Evolutionary conservation across 2,888 invertebrate species (phyloP), one percentile per base, ranked within the genome.

Genomic region (Saturnia pavonia): DNA sequence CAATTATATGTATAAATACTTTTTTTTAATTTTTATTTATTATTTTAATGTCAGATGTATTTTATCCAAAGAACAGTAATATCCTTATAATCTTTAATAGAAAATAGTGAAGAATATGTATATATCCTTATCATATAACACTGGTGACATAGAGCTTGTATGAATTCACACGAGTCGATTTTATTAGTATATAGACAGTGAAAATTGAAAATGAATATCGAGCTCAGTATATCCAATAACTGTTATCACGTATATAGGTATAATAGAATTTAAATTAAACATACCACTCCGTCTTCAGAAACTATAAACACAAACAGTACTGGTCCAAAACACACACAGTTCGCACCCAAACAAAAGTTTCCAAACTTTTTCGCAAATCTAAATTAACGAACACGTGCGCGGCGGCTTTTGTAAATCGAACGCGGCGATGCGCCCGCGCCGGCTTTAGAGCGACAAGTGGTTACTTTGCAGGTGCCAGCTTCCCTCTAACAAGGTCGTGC

Each of bases 401-500:
- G 84, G 73, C 79, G 78, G 81, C 85, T 84, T 80, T 81, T 77
- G 81, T 77, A 45, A 68, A 72, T 78, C 84, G 85, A 80, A 82
- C 86, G 88, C 91, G 90, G 85, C 89, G 83, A 83, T 89, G 91
- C 92, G 91, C 91, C 85, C 90, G 88, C 91, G 90, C 82, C 87
- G 83, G 82, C 83, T 81, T 80, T 78, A 85, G 79, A 90, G 88
- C 88, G 90, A 92, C 93, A 92, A 94, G 93, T 93, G 92, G 87
- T 83, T 84, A 84, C 82, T 74, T 80, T 86, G 88, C 93, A 93
- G 93, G 93, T 92, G 93, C 83, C 90, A 88, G 87, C 89, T 90
- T 92, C 93, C 91, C 92, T 91, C 92, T 90, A 93, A 92, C 92
- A 93, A 92, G 93, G 93, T 91, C 93, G 91, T 86, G 88, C 82